Evolutionary conservation across 2,888 invertebrate genomes (phyloP).

Genomic region (Ormyrus thymus): DNA sequence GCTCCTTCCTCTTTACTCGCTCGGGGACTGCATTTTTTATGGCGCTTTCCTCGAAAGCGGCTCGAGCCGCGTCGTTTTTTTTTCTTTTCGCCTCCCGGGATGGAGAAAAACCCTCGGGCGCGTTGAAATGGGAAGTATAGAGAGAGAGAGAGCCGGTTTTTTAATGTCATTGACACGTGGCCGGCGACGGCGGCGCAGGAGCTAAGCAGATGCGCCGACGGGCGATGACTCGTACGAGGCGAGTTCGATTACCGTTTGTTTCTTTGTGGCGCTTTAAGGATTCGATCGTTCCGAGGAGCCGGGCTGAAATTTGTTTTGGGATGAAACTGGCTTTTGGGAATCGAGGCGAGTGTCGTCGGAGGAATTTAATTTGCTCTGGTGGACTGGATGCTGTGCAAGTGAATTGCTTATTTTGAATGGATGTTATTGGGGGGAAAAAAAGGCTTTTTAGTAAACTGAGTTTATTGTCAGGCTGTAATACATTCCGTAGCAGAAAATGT

Average conservation of each 20-base stretch:
- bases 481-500: too few species aligned
- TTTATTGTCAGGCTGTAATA: too few species aligned
- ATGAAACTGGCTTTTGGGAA: constrained; percentile 6
- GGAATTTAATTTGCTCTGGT: constrained; percentile 35
- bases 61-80: too few species aligned
- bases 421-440: background rate
- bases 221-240: constrained; percentile 32
- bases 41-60: too few species aligned
- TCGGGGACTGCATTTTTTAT: background rate
- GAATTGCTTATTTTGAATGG: constrained; percentile 4
- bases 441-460: background rate
- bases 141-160: background rate
- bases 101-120: background rate
- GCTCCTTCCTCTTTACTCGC: background rate
- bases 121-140: background rate
- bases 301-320: background rate
- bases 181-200: background rate
- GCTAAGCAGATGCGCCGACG: constrained; percentile 9
- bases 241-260: constrained; percentile 11
- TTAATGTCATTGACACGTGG: constrained; percentile 39
- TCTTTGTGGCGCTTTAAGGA: constrained; percentile 5
- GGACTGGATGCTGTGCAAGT: background rate
- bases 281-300: background rate
- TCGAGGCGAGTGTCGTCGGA: constrained; percentile 24
- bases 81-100: background rate